Percentiles rank a stretch among this genome's conserved stretches.
These are phyloP conservation scores for Drosophila kanekoi DNA, from an alignment of 2,888 invertebrate species.

Conservation along the genomic window DNA sequence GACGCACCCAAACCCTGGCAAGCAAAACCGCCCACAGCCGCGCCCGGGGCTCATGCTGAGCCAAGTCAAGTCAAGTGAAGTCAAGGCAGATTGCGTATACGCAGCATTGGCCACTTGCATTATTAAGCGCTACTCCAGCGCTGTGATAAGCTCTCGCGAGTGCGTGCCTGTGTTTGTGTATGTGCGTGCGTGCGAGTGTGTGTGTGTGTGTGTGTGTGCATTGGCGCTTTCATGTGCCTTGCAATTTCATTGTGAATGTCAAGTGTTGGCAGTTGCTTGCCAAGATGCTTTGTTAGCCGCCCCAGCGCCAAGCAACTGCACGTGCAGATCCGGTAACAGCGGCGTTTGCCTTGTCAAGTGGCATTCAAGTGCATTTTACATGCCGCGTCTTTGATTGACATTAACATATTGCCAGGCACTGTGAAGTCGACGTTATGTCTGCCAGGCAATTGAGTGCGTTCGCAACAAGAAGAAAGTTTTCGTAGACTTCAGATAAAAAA, in stretches of 20 bases:
- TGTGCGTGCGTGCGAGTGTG: slow-evolving; percentile 21
- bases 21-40: neutral
- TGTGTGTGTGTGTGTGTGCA: slow-evolving; percentile 12
- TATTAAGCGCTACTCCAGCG: slow-evolving; percentile 63
- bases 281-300: slow-evolving; percentile 65
- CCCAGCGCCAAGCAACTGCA: slow-evolving; percentile 30
- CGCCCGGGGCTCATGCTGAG: slow-evolving; percentile 13
- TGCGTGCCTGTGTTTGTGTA: slow-evolving; percentile 23
- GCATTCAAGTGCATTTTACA: slow-evolving; percentile 71
- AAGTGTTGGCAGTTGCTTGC: slow-evolving; percentile 70
- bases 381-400: slow-evolving; percentile 67
- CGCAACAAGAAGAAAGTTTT: slow-evolving; percentile 36
- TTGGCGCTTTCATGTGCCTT: slow-evolving; percentile 35
- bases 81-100: slow-evolving; percentile 72
- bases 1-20: slow-evolving; percentile 55
- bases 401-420: slow-evolving; percentile 42
- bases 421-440: neutral
- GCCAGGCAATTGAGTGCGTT: slow-evolving; percentile 16
- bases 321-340: slow-evolving; percentile 35
- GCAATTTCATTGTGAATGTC: slow-evolving; percentile 77
- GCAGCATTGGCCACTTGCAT: slow-evolving; percentile 79
- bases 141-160: slow-evolving; percentile 69
- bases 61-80: slow-evolving; percentile 19
- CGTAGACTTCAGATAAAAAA: neutral
- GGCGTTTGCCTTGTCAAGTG: slow-evolving; percentile 69